phyloP scores from a whole-genome alignment of 2,113 vertebrate species.

The Atherinomorus stipes region DNA sequence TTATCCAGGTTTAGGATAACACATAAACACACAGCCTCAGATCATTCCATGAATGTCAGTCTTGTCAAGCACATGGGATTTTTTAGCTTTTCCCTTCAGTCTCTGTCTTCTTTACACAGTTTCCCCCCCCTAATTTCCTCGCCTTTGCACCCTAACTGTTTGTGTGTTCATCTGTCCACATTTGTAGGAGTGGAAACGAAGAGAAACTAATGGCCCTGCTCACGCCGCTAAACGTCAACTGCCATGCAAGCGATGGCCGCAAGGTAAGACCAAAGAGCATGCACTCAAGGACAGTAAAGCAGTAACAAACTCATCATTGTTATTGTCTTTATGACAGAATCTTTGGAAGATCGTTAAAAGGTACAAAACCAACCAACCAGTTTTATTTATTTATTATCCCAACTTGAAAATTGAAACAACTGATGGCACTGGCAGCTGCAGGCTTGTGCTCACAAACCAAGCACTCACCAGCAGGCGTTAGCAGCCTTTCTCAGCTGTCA shows the following conservation, averaged over 20 bases:
- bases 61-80: conserved; percentile 43
- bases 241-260: conserved; percentile 96
- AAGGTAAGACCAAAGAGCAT: conserved; percentile 86
- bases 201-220: conserved; percentile 99
- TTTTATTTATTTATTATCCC: conserved; percentile 4
- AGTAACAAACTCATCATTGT: conserved; percentile 28
- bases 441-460: conserved; percentile 26
- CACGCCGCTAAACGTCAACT: conserved; percentile 98
- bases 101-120: conserved; percentile 52
- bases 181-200: conserved; percentile 96
- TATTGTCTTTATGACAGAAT: conserved; percentile 9
- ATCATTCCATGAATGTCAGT: conserved; percentile 5
- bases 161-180: conserved; percentile 34
- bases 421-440: conserved; percentile 19
- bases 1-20: conserved; percentile 12
- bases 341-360: conserved; percentile 8
- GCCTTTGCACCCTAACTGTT: conserved; percentile 51
- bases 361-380: conserved; percentile 14
- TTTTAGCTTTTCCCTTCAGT: conserved; percentile 34
- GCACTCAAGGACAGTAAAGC: background rate
- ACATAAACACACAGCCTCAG: conserved; percentile 2
- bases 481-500: conserved; percentile 36
- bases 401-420: conserved; percentile 16
- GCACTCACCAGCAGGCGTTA: conserved; percentile 32
- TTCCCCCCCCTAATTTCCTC: conserved; percentile 25